Conservation (phyloP, 2,797 vertebrate species). For the Cygnus olor region DNA sequence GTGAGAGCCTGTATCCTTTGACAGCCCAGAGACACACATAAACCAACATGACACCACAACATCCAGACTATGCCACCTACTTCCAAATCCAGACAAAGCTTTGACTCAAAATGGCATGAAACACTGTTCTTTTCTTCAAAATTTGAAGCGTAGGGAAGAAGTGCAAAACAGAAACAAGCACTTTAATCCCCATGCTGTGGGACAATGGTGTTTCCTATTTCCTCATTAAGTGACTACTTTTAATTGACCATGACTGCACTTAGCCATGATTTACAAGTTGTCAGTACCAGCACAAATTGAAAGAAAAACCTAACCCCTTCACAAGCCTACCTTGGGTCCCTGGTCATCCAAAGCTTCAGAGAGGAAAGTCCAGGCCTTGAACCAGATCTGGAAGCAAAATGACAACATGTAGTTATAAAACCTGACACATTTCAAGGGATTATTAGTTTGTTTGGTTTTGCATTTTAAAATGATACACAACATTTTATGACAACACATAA, state of each 20-base stretch:
- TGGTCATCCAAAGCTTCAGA: background rate
- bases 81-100: background rate
- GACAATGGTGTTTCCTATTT: background rate
- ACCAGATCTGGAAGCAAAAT: background rate
- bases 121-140: background rate
- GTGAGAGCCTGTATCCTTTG: background rate
- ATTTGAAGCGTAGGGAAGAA: background rate
- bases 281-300: background rate
- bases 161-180: background rate
- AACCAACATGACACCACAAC: rapidly evolving
- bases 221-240: background rate
- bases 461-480: background rate
- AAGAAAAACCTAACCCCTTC: background rate
- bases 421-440: background rate
- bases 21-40: background rate
- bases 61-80: background rate
- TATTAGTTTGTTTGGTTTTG: background rate
- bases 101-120: background rate
- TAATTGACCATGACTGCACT: background rate
- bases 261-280: background rate
- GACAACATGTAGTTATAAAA: background rate
- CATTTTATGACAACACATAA: background rate
- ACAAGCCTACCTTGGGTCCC: background rate
- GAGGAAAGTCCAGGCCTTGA: background rate
- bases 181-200: background rate